A percentile compares a stretch with the other conserved stretches of the same genome.
Evolutionary conservation across 2,888 invertebrate genomes (phyloP).

Genomic region (Clistopyga incitator): DNA sequence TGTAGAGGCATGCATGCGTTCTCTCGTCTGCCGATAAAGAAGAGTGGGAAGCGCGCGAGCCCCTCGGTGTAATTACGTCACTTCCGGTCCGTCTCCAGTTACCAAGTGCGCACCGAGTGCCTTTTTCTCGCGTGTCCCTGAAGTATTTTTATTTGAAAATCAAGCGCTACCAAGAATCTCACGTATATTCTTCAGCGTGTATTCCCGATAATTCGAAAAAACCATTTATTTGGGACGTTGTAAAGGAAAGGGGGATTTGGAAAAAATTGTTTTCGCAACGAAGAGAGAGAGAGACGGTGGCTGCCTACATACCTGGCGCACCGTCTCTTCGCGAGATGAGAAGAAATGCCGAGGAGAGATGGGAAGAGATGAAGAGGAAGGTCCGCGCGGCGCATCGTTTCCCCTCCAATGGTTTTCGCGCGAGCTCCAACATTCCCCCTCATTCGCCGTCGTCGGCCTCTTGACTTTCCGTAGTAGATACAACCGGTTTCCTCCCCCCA

Average conservation of each 20-base stretch:
- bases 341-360: conserved; percentile 29
- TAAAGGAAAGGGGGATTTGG: not conserved
- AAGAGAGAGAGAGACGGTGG: conserved; percentile 41
- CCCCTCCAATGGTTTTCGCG: conserved; percentile 39
- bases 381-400: not conserved
- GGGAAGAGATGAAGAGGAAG: conserved; percentile 33
- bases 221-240: not conserved
- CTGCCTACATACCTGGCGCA: conserved; percentile 58
- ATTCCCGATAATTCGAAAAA: not conserved
- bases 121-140: not conserved
- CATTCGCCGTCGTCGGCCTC: conserved; percentile 24
- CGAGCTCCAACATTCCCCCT: conserved; percentile 7
- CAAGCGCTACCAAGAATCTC: too few species aligned
- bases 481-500: conserved; percentile 67
- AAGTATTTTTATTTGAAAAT: not conserved
- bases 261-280: conserved; percentile 37
- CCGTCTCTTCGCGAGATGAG: conserved; percentile 20
- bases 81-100: conserved; percentile 54
- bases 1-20: conserved; percentile 28
- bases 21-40: conserved; percentile 60
- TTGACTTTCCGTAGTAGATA: conserved; percentile 63
- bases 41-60: conserved; percentile 44
- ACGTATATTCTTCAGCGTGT: not conserved
- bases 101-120: conserved; percentile 28
- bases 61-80: conserved; percentile 54